Evolutionary conservation across 2,797 vertebrate genomes (phyloP).

Genomic region (Clarias fuscus): DNA sequence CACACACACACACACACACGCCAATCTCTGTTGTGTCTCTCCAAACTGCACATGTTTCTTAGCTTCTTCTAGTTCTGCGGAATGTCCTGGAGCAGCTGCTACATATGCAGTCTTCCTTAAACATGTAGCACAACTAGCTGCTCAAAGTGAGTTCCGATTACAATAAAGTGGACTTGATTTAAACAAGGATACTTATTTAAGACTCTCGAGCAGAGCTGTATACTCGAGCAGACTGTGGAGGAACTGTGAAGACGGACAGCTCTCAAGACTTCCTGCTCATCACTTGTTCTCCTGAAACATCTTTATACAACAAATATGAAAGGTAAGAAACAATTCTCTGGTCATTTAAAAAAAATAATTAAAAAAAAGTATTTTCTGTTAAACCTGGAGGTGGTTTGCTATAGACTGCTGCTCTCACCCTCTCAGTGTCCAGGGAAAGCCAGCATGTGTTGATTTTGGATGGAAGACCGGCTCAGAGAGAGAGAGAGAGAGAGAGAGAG

Average conservation of each 20-base stretch:
- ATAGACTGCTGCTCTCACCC: constrained; percentile 52
- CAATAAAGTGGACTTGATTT: constrained; percentile 7
- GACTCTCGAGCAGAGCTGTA: constrained; percentile 35
- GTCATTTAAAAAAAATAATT: background rate
- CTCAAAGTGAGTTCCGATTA: constrained; percentile 1
- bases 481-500: constrained; percentile 30
- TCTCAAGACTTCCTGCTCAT: constrained; percentile 37
- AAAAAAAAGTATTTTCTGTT: too few species aligned
- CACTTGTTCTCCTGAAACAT: constrained; percentile 16
- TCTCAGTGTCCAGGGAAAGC: constrained; percentile 60
- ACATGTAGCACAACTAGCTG: constrained; percentile 31
- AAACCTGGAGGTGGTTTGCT: constrained; percentile 60
- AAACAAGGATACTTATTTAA: constrained; percentile 37
- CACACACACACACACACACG: constrained; percentile 34
- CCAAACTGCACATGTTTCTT: constrained; percentile 69
- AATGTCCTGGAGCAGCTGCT: constrained; percentile 59
- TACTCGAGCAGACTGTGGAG: constrained; percentile 44
- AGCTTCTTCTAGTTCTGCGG: constrained; percentile 62
- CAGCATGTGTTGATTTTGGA: constrained; percentile 70
- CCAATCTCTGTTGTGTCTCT: constrained; percentile 57
- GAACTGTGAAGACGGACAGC: constrained; percentile 44
- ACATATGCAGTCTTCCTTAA: constrained; percentile 14
- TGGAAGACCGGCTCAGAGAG: constrained; percentile 58
- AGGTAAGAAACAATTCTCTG: constrained; percentile 64
- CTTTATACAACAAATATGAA: constrained; percentile 71